A percentile compares a stretch with the other conserved stretches of the same genome.
phyloP scores from a whole-genome alignment of 2,113 vertebrate species.

The Speoplatyrhinus poulsoni region DNA sequence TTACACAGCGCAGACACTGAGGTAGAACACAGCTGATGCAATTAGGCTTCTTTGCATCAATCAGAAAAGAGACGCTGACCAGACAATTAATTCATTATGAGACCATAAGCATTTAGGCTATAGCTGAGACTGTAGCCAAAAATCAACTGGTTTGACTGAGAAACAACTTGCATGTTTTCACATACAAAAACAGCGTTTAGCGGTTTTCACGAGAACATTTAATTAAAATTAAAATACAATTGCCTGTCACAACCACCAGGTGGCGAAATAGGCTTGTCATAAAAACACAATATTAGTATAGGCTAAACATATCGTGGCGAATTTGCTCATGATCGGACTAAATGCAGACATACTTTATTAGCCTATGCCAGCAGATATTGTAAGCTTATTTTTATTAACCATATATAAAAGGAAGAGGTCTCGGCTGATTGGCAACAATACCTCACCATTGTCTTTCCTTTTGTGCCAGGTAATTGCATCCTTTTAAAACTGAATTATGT shows the following conservation, averaged over 20 bases:
- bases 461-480: conserved; percentile 22
- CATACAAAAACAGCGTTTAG: not conserved
- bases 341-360: not conserved
- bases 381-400: not conserved
- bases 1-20: not conserved
- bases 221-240: not conserved
- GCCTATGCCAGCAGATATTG: not conserved
- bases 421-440: not conserved
- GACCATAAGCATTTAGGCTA: not conserved
- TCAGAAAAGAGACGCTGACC: conserved; percentile 12
- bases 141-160: not conserved
- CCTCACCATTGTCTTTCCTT: not conserved
- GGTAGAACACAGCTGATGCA: conserved; percentile 23
- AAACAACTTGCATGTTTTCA: not conserved
- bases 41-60: not conserved
- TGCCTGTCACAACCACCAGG: conserved; percentile 19
- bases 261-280: conserved; percentile 19
- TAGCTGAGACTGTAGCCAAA: not conserved
- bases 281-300: not conserved
- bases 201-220: not conserved
- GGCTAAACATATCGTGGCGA: not conserved
- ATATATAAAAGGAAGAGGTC: not conserved
- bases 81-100: conserved; percentile 20
- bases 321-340: not conserved
- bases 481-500: conserved; percentile 16